phyloP scores from a whole-genome alignment of 2,888 invertebrate species.

The Neoaliturus tenellus region DNA sequence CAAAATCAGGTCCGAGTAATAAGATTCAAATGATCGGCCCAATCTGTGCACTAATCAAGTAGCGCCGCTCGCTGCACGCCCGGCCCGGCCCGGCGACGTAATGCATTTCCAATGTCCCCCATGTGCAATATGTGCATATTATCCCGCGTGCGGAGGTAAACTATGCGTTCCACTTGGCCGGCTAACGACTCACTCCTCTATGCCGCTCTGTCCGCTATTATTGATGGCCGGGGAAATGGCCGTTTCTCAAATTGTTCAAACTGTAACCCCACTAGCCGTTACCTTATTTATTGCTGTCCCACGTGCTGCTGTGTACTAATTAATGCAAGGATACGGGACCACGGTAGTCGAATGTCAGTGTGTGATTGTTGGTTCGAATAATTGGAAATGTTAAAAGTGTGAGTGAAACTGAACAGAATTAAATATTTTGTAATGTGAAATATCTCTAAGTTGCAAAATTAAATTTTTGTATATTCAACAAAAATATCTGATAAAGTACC shows the following conservation, averaged over 20 bases:
- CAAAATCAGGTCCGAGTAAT: too few species aligned
- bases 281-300: background rate
- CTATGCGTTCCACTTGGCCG: background rate
- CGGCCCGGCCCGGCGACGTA: background rate
- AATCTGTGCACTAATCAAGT: too few species aligned
- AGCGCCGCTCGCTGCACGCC: background rate
- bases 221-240: background rate
- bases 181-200: background rate
- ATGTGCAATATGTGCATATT: background rate
- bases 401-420: too few species aligned
- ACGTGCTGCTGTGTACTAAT: background rate
- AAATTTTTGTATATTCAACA: too few species aligned
- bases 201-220: background rate
- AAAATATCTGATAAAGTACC: too few species aligned
- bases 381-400: too few species aligned
- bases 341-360: too few species aligned
- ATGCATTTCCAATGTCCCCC: slow-evolving; percentile 9
- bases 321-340: background rate
- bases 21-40: too few species aligned
- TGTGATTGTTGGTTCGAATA: too few species aligned
- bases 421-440: too few species aligned
- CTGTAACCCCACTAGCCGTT: background rate
- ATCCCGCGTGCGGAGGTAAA: background rate
- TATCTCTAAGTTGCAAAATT: too few species aligned
- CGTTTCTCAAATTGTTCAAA: slow-evolving; percentile 13